phyloP scores from a whole-genome alignment of 2,888 invertebrate species.

The Xestia c-nigrum region DNA sequence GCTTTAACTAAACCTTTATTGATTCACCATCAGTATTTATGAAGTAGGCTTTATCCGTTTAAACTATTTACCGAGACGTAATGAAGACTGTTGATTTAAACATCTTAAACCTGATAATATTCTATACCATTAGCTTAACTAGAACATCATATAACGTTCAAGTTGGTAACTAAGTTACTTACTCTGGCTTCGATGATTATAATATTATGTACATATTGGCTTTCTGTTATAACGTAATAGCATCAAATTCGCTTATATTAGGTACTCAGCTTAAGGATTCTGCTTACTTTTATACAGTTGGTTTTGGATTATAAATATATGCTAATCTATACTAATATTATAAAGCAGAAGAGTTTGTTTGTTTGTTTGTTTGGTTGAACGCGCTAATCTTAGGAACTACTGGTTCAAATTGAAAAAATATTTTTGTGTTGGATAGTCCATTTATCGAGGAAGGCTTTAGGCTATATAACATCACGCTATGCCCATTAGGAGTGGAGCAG shows the following conservation, averaged over 20 bases:
- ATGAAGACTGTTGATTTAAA: constrained; percentile 15
- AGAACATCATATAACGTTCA: constrained; percentile 3
- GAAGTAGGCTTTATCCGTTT: neutral
- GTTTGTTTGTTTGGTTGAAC: too few species aligned
- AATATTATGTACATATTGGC: neutral
- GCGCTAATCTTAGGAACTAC: too few species aligned
- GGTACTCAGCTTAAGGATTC: constrained; percentile 15
- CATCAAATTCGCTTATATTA: constrained; percentile 8
- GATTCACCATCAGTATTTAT: neutral
- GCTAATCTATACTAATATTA: too few species aligned
- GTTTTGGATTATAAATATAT: too few species aligned
- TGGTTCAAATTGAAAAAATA: too few species aligned
- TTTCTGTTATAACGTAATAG: neutral
- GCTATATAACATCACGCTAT: too few species aligned
- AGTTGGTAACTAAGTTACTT: constrained; percentile 1
- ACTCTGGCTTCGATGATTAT: constrained; percentile 7
- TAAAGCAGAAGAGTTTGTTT: too few species aligned
- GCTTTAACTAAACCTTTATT: neutral
- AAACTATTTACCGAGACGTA: neutral
- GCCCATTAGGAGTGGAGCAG: too few species aligned
- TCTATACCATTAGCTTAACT: neutral
- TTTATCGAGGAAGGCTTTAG: too few species aligned
- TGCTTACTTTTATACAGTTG: too few species aligned
- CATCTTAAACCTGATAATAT: constrained; percentile 3
- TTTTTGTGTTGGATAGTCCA: too few species aligned